Percentiles rank a stretch among this genome's conserved stretches.
Conservation (phyloP, 2,888 invertebrate species). For the Agrotis puta region DNA sequence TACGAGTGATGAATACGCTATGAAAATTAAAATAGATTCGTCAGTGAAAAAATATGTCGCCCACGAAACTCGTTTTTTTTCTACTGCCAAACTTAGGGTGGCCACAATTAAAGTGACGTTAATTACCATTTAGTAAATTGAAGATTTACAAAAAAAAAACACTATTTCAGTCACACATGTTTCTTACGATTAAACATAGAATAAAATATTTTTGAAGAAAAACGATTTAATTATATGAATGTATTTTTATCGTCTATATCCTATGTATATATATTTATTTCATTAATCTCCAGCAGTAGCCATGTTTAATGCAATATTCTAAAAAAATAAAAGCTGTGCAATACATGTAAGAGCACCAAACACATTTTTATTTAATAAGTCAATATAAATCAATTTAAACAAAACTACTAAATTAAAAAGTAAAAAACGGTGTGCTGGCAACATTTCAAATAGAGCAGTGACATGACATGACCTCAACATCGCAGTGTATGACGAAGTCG, state of each 20-base stretch:
- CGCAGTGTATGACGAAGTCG: neutral
- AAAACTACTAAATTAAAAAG: neutral
- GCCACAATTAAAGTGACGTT: conserved; percentile 35
- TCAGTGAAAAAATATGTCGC: conserved; percentile 67
- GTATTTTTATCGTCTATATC: no score
- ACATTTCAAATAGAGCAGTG: conserved; percentile 38
- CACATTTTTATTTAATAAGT: no score
- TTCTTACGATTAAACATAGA: no score
- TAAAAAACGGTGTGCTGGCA: conserved; percentile 27
- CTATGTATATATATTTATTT: no score
- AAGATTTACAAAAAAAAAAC: neutral
- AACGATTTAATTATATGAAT: no score
- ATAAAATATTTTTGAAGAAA: no score
- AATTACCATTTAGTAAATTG: conserved; percentile 13
- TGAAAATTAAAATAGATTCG: conserved; percentile 54
- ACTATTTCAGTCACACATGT: no score
- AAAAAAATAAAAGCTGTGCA: neutral
- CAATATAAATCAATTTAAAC: neutral
- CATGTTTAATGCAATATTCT: no score
- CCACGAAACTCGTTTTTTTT: conserved; percentile 65
- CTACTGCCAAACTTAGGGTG: conserved; percentile 66
- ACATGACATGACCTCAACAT: conserved; percentile 43
- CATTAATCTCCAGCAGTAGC: neutral
- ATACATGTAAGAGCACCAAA: no score
- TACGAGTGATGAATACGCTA: conserved; percentile 47